Evolutionary conservation across 2,797 vertebrate genomes (phyloP).

Genomic region (Enteromius mattozi): DNA sequence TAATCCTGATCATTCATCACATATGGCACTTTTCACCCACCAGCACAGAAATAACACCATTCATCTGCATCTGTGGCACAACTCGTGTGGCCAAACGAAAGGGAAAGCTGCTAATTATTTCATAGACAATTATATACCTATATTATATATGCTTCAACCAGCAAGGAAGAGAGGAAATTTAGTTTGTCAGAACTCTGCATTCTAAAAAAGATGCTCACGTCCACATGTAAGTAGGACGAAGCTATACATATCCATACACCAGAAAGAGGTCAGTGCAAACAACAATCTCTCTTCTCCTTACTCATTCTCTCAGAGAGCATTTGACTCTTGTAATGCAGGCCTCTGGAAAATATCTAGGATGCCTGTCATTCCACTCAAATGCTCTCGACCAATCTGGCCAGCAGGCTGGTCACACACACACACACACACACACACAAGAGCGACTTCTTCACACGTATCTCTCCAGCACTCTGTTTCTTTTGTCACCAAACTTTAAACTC

Average conservation of each 20-base stretch:
- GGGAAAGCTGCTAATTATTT: conserved; percentile 7
- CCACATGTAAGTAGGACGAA: background rate
- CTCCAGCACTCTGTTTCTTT: conserved; percentile 25
- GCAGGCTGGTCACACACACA: conserved; percentile 50
- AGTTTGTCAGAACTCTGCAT: background rate
- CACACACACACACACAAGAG: conserved; percentile 51
- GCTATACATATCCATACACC: conserved; percentile 34
- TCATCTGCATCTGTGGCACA: conserved; percentile 6
- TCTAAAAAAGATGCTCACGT: background rate
- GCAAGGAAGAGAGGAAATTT: background rate
- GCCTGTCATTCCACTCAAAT: conserved; percentile 78
- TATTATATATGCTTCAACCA: background rate
- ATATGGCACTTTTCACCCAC: conserved; percentile 41
- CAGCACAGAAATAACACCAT: conserved; percentile 36
- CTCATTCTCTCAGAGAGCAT: conserved; percentile 49
- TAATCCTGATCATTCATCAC: conserved; percentile 37
- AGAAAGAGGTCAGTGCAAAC: conserved; percentile 24
- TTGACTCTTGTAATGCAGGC: conserved; percentile 70
- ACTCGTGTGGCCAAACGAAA: background rate
- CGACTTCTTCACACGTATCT: conserved; percentile 45
- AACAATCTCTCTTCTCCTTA: conserved; percentile 12
- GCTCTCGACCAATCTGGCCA: conserved; percentile 59
- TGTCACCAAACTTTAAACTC: conserved; percentile 48
- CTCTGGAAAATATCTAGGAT: conserved; percentile 81
- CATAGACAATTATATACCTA: background rate